These are phyloP conservation scores for Lepidurus apus DNA, from an alignment of 1,140 invertebrate species.

Conservation along the genomic window DNA sequence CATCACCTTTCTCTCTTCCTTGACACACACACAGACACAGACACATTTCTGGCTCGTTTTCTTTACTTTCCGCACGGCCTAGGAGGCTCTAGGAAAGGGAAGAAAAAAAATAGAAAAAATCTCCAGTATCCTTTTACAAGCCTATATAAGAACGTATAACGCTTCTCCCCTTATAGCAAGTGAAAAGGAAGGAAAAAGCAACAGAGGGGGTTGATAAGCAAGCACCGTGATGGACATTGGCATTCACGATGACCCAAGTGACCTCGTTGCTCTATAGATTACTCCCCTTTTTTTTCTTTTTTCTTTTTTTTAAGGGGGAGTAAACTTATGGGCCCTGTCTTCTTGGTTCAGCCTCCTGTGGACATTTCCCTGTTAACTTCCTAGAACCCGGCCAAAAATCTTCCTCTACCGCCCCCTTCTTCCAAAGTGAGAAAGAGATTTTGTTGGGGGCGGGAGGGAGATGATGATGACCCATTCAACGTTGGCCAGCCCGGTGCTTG, in stretches of 20 bases:
- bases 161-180: background rate
- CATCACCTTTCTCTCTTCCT: constrained; percentile 7
- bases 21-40: background rate
- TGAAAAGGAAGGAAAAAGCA: background rate
- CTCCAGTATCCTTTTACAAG: background rate
- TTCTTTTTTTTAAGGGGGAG: background rate
- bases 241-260: constrained; percentile 8
- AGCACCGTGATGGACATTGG: background rate
- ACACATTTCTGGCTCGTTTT: background rate
- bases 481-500: background rate
- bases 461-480: background rate
- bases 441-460: background rate
- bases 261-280: constrained; percentile 15
- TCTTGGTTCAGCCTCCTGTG: background rate
- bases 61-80: background rate
- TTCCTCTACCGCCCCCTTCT: background rate
- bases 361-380: background rate
- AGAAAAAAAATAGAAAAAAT: background rate
- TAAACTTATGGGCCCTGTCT: background rate
- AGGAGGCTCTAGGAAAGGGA: background rate
- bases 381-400: background rate
- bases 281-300: background rate
- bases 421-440: background rate
- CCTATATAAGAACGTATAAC: background rate
- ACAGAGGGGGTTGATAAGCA: background rate